These are phyloP conservation scores for Ceyx melanurus DNA, from an alignment of 2,113 vertebrate species.

Conservation along the genomic window DNA sequence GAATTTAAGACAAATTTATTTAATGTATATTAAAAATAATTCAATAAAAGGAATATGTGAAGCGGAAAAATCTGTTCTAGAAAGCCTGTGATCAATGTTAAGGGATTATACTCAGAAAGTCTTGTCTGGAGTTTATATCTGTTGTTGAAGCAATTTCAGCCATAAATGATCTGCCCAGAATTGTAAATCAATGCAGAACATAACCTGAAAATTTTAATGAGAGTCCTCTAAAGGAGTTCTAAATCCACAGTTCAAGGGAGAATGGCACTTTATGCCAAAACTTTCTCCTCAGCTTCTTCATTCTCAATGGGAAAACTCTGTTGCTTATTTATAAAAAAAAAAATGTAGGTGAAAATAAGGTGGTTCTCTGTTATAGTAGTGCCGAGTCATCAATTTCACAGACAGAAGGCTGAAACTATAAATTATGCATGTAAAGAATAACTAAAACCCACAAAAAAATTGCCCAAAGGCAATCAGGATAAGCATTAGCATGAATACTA, in stretches of 20 bases:
- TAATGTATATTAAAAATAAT: neutral
- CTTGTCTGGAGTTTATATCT: neutral
- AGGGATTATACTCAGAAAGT: neutral
- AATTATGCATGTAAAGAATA: neutral
- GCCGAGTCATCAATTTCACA: neutral
- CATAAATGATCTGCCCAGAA: neutral
- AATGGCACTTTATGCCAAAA: neutral
- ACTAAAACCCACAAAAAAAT: neutral
- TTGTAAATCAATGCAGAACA: neutral
- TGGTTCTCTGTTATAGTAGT: neutral
- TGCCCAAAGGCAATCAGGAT: neutral
- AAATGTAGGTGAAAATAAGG: neutral
- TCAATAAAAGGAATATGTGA: neutral
- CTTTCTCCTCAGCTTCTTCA: neutral
- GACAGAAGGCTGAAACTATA: neutral
- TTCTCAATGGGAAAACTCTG: neutral
- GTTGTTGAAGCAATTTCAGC: neutral
- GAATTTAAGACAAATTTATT: neutral
- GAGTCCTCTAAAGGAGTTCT: neutral
- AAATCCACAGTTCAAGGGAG: neutral
- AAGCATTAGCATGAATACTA: neutral
- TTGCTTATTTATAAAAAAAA: neutral
- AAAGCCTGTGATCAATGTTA: neutral
- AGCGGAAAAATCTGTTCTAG: neutral
- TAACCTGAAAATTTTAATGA: neutral